Base-by-base conservation (phyloP, 2,888 invertebrate species). In the Archaeoteleia sp. region DNA sequence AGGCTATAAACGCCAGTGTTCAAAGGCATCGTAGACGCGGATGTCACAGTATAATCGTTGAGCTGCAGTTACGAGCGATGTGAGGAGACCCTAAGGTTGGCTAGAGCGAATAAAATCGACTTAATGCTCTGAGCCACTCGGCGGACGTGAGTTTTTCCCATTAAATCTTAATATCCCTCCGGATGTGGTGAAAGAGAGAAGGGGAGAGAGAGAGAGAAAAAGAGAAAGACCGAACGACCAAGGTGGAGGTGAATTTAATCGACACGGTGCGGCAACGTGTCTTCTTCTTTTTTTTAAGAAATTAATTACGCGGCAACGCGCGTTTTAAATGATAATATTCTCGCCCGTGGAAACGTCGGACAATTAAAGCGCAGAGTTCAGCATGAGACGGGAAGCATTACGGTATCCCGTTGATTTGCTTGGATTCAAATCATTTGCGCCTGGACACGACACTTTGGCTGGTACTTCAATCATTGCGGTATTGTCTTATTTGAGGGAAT, bases 321-420 rank as follows among this genome's bases (percentile, higher is more conserved):
- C 71, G 62, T 76, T 78, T 80, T 76, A 78, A 80, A 84, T 77
- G 78, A 81, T 83, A 81, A 82, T 83, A 81, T 80, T 78, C 74
- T 68, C 54, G 72, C 72, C 71, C 70, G 68, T 72, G 74, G 76
- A 78, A 79, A 75, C 72, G 67, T 72, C 73, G 75, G 74, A 78
- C 78, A 78, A 82, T 82, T 81, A 80, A 77, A 51, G 32, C 25
- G 27, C 23, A 27, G 32, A 34, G 32, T 54, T 43, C 27, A 30
- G 20, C 34, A 14, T 20, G 34, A 29, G 25, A 42, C 10, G 23
- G 23, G 9, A 14, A 32, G 40, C 46, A 30, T 45, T 70, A 69
- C 60, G 61, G 65, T 49, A 40, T 17, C 30, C 13, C 20, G 51
- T 58, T 32, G 34, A 34, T 54, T 40, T 7, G 14, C 20, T 23